These are phyloP conservation scores for Saccopteryx bilineata DNA, from an alignment of 2,113 vertebrate species.

Conservation along the genomic window DNA sequence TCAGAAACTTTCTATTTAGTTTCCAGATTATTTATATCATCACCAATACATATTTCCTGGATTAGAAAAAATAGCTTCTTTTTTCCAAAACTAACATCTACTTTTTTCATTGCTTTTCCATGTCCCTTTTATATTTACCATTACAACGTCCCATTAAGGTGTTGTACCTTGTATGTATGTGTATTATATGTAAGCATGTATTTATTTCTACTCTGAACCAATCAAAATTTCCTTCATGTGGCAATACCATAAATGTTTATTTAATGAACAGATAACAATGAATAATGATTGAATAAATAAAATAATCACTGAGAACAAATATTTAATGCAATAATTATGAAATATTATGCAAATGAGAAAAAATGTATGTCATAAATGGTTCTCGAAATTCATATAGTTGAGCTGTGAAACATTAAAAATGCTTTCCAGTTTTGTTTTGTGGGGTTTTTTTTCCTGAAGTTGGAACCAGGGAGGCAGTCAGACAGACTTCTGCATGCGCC, in stretches of 20 bases:
- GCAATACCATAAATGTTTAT: not conserved
- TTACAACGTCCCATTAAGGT: not conserved
- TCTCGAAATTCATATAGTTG: conserved; percentile 80
- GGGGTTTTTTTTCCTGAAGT: too few species aligned
- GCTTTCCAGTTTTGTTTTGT: conserved; percentile 84
- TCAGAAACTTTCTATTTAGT: not conserved
- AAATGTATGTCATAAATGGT: conserved; percentile 81
- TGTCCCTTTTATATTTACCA: not conserved
- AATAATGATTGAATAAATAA: conserved; percentile 46
- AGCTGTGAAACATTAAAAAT: conserved; percentile 83
- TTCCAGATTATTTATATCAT: conserved; percentile 27
- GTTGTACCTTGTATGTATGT: not conserved
- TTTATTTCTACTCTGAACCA: not conserved
- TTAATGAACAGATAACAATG: conserved; percentile 59
- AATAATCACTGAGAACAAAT: conserved; percentile 52
- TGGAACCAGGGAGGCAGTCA: too few species aligned
- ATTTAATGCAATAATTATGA: conserved; percentile 74
- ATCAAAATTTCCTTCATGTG: conserved; percentile 3
- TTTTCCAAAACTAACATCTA: conserved; percentile 37
- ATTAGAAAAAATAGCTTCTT: conserved; percentile 18
- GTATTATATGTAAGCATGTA: not conserved
- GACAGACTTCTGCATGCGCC: too few species aligned
- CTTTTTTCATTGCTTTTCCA: not conserved
- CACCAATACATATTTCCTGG: not conserved
- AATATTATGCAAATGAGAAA: conserved; percentile 66